Evolutionary conservation across 1,140 invertebrate genomes (phyloP).

Genomic region (Aphis gossypii): DNA sequence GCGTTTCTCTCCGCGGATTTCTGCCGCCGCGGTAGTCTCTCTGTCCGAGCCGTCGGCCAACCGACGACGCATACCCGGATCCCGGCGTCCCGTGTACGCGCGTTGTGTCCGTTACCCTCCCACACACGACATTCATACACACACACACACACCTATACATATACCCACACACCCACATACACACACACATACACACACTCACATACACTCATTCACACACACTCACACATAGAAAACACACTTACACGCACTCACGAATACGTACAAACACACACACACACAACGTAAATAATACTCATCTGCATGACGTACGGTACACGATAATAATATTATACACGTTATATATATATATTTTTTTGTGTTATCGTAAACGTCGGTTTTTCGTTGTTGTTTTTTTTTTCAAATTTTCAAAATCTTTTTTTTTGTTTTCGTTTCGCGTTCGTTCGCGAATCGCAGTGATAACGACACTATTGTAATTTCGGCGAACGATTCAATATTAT

Average conservation of each 20-base stretch:
- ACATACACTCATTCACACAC: not conserved
- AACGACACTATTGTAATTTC: no score
- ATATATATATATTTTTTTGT: not conserved
- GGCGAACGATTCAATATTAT: no score
- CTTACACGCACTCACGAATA: not conserved
- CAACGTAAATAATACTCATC: not conserved
- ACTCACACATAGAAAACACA: not conserved
- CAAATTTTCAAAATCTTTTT: no score
- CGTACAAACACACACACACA: not conserved
- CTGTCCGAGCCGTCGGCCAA: conserved; percentile 56
- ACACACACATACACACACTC: not conserved
- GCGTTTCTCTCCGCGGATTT: conserved; percentile 55
- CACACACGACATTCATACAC: conserved; percentile 36
- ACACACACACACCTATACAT: not conserved
- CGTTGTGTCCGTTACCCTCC: conserved; percentile 30
- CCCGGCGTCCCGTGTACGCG: conserved; percentile 39
- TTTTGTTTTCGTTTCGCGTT: no score
- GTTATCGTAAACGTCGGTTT: not conserved
- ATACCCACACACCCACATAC: not conserved
- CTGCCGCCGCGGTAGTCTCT: conserved; percentile 48
- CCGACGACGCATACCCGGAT: conserved; percentile 52
- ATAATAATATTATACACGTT: not conserved
- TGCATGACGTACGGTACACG: not conserved
- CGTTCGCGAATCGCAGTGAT: not conserved
- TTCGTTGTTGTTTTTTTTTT: not conserved